These are phyloP conservation scores for Parnassius glacialis DNA, from an alignment of 2,888 invertebrate genomes.

Conservation along the genomic window DNA sequence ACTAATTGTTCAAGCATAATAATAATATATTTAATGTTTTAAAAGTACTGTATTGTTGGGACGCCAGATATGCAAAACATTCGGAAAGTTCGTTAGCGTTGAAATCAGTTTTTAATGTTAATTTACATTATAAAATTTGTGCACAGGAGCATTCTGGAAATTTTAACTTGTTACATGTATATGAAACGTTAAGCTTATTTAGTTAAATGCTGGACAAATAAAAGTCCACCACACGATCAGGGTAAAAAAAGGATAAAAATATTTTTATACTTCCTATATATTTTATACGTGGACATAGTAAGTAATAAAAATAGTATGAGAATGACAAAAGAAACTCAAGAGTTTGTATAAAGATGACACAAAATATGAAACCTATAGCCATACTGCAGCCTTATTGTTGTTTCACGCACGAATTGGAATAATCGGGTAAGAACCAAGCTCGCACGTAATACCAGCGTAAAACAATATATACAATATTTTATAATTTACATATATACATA, in stretches of 20 bases:
- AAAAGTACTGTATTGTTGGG: not conserved
- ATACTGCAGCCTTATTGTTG: too few species aligned
- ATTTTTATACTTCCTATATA: too few species aligned
- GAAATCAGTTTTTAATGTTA: slow-evolving; percentile 10
- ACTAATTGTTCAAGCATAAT: not conserved
- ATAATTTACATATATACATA: too few species aligned
- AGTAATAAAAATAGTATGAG: too few species aligned
- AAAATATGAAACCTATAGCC: too few species aligned
- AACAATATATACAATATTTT: too few species aligned
- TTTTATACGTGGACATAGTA: too few species aligned
- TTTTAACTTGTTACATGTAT: not conserved
- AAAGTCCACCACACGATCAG: not conserved
- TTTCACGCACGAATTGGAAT: too few species aligned
- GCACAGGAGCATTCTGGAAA: not conserved
- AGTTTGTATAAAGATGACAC: too few species aligned
- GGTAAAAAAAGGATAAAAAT: not conserved
- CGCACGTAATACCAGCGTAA: too few species aligned
- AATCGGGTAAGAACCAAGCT: too few species aligned
- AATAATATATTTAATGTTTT: not conserved
- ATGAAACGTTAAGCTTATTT: not conserved
- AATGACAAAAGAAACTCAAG: too few species aligned
- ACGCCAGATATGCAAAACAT: not conserved
- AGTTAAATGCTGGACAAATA: not conserved
- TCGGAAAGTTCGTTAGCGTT: slow-evolving; percentile 11
- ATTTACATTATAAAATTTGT: slow-evolving; percentile 18